Conservation (phyloP, 2,888 invertebrate genomes). For the Macrosiphum euphorbiae region DNA sequence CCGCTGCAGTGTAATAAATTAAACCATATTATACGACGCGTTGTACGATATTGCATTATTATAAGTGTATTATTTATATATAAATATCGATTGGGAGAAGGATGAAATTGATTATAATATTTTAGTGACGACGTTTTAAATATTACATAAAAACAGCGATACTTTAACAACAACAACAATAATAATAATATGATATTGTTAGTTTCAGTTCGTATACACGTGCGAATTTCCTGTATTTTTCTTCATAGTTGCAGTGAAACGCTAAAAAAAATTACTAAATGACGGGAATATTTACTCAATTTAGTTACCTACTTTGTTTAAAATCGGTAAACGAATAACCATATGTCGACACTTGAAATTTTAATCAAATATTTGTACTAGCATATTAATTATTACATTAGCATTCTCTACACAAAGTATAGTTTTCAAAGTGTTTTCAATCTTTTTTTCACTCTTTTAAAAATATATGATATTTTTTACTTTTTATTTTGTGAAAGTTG, state of each 20-base stretch:
- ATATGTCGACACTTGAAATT: neutral
- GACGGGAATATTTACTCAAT: neutral
- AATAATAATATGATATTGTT: neutral
- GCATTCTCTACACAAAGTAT: neutral
- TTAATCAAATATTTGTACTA: neutral
- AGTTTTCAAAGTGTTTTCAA: neutral
- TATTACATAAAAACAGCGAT: neutral
- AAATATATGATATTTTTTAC: neutral
- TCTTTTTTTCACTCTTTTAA: neutral
- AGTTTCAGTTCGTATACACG: neutral
- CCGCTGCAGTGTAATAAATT: neutral
- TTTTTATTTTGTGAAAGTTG: neutral
- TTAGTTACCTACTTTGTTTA: neutral
- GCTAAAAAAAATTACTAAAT: neutral
- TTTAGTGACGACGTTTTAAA: neutral
- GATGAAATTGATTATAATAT: neutral
- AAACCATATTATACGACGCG: neutral
- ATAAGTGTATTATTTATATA: neutral
- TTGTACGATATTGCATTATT: neutral
- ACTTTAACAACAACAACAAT: neutral
- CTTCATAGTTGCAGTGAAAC: neutral
- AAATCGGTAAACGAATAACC: neutral
- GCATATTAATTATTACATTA: neutral
- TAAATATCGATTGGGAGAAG: neutral
- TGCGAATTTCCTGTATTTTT: neutral